phyloP scores from a whole-genome alignment of 2,888 invertebrate genomes.

The Quadroppia sp. region DNA sequence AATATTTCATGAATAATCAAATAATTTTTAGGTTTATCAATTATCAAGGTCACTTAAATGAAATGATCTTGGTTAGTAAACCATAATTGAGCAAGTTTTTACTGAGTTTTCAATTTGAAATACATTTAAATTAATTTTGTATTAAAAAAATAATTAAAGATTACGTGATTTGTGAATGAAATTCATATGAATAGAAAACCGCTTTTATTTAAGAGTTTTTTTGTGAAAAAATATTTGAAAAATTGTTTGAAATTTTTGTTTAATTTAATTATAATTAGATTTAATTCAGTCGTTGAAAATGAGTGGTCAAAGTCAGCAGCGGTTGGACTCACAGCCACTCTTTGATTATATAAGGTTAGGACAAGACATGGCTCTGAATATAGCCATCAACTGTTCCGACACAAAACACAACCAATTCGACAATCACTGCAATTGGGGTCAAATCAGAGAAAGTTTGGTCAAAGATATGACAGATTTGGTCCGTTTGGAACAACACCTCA shows the following conservation, averaged over 20 bases:
- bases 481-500: neutral
- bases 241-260: neutral
- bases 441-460: neutral
- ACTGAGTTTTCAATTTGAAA: too few species aligned
- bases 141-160: too few species aligned
- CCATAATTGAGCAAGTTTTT: too few species aligned
- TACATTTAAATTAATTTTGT: too few species aligned
- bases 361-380: neutral
- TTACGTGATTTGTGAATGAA: too few species aligned
- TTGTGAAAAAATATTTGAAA: too few species aligned
- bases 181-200: too few species aligned
- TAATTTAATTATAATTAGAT: neutral
- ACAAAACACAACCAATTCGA: conserved; percentile 5
- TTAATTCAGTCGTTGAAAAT: neutral
- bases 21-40: too few species aligned
- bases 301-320: conserved; percentile 6
- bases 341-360: conserved; percentile 14
- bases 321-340: neutral
- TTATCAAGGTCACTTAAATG: too few species aligned
- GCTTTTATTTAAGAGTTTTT: too few species aligned
- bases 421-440: neutral
- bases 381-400: neutral
- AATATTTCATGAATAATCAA: too few species aligned
- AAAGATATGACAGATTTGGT: neutral
- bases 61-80: too few species aligned